phyloP scores from a whole-genome alignment of 2,888 invertebrate species.

The Plebejus melissa region DNA sequence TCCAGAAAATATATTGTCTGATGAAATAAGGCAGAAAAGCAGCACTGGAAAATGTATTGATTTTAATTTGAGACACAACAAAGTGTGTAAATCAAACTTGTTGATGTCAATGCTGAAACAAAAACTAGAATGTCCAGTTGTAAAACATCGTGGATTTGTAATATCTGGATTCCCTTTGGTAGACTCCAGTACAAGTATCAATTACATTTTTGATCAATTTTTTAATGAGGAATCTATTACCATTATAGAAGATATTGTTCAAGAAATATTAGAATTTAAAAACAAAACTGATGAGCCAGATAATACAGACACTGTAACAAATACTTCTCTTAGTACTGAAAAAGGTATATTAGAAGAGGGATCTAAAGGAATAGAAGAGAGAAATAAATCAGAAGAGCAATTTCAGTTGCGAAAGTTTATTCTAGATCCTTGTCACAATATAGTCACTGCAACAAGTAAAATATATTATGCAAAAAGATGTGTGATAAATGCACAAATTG shows the following conservation, averaged over 20 bases:
- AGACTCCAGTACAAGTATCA: slow-evolving; percentile 51
- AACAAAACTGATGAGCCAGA: slow-evolving; percentile 49
- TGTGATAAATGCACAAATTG: slow-evolving; percentile 51
- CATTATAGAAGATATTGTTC: slow-evolving; percentile 47
- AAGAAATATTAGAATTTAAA: slow-evolving; percentile 54
- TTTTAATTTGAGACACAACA: slow-evolving; percentile 77
- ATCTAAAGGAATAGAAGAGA: slow-evolving; percentile 45
- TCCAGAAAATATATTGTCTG: slow-evolving; percentile 72
- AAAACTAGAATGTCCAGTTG: slow-evolving; percentile 70
- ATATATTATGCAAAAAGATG: slow-evolving; percentile 48
- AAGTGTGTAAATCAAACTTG: slow-evolving; percentile 68
- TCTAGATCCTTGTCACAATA: slow-evolving; percentile 51
- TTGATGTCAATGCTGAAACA: slow-evolving; percentile 73
- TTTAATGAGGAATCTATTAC: slow-evolving; percentile 55
- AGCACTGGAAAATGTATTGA: slow-evolving; percentile 78
- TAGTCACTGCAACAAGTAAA: slow-evolving; percentile 45
- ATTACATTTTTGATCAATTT: slow-evolving; percentile 45
- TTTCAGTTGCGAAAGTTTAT: slow-evolving; percentile 59
- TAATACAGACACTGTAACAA: slow-evolving; percentile 35
- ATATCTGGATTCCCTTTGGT: slow-evolving; percentile 82
- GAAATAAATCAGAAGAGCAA: slow-evolving; percentile 45
- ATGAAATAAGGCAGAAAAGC: slow-evolving; percentile 78
- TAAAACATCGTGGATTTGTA: slow-evolving; percentile 81
- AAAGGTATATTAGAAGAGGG: slow-evolving; percentile 43
- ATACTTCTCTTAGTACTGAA: slow-evolving; percentile 47